Evolutionary conservation across 1,140 invertebrate genomes (phyloP), one percentile per base, ranked within the genome.

Genomic region (Sipha flava): DNA sequence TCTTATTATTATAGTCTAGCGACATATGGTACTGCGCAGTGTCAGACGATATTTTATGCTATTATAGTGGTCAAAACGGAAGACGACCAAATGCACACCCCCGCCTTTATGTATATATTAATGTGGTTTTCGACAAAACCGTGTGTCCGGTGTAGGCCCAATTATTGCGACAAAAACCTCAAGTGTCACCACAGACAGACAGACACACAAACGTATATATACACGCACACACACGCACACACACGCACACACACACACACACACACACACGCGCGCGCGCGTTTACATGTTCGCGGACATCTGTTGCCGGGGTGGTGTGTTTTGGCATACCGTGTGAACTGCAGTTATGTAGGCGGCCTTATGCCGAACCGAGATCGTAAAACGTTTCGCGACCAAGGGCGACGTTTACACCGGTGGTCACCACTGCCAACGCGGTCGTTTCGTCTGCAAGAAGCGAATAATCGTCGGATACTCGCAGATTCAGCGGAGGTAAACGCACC

Each of bases 311-410:
- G 72, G 72, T 31, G 72, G 47, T 57, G 72, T 75, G 16, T 75
- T 57, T 57, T 57, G 72, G 49, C 72, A 40, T 16, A 75, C 49
- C 72, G 72, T 75, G 72, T 75, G 72, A 75, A 75, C 72, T 18
- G 45, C 31, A 34, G 21, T 29, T 52, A n/a, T n/a, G n/a, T n/a
- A 34, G 16, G n/a, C 26, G 45, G 23, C 70, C 29, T 26, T 70
- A 23, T 73, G 70, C 16, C 23, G 66, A 5, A 26, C n/a, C 1
- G 57, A 49, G 40, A 70, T 73, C 45, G 70, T 73, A 73, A 73
- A 73, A 49, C 45, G 70, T 73, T 73, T 73, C 70, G 45, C 70
- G 62, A 59, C 57, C 29, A 29, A 64, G 62, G 62, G 62, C 62
- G 62, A 21, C 62, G 62, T 64, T 64, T 37, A 64, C 62, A 64